Base-by-base conservation (phyloP, 2,797 vertebrate genomes). In the Myripristis murdjan region DNA sequence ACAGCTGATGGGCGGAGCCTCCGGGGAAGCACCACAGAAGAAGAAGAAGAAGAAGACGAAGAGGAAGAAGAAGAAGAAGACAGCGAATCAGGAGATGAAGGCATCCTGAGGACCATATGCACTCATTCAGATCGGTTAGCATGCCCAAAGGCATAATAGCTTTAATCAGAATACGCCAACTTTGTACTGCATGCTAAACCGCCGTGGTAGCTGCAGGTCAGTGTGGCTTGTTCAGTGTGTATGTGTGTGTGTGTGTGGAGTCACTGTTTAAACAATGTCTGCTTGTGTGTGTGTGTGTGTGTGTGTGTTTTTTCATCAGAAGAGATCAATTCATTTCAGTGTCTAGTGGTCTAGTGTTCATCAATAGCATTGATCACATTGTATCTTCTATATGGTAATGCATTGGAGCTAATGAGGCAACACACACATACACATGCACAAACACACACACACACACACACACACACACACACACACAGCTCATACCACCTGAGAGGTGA, bases 291-390 rank as follows among this genome's bases (percentile, higher is more conserved):
- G 41, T 56, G 43, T 53, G 63, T 51, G n/a, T n/a, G 72, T 62
- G 31, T 73, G 47, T 79, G 72, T 59, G 48, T 53, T 79, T 43
- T 24, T 68, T 48, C 77, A 62, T 62, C 59, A 64, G 51, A 61
- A 70, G 51, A 48, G 58, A 80, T 90, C 79, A 8, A 87, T 90
- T 41, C 20, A 14, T 67, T 49, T 49, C 5, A 16, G 73, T 81
- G 77, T 91, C 73, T 54, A 2, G 57, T 52, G 73, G 71, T 77
- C 69, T 64, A 53, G 37, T 48, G 28, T 64, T 84, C 84, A 91
- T 91, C 89, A 81, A 90, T 91, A 86, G 63, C 81, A 93, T 92
- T 91, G 91, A 93, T 92, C 77, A 86, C 81, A 61, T 83, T 14
- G 18, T 71, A 73, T 41, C 54, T 55, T 89, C 75, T 88, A 74